These are phyloP conservation scores for Harpagus bidentatus DNA, from an alignment of 2,113 vertebrate genomes.

Conservation along the genomic window DNA sequence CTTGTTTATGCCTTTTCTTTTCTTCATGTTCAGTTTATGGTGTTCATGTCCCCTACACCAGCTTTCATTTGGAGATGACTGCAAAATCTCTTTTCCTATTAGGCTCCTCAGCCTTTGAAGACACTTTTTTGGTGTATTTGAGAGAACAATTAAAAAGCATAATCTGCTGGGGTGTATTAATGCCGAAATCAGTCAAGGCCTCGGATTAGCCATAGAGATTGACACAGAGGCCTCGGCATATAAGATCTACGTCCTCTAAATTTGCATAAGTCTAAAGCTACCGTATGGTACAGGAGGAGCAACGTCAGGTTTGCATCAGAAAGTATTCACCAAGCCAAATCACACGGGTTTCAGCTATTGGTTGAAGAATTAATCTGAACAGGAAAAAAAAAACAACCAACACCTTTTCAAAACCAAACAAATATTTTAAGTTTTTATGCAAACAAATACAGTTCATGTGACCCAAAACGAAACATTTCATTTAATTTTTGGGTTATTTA, in stretches of 20 bases:
- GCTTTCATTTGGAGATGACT: neutral
- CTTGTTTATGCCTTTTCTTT: neutral
- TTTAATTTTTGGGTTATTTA: neutral
- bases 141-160: neutral
- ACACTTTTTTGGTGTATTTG: neutral
- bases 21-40: neutral
- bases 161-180: neutral
- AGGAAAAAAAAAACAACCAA: neutral
- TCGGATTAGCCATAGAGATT: neutral
- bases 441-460: neutral
- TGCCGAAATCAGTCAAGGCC: neutral
- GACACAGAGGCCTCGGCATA: neutral
- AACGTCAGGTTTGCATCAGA: neutral
- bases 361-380: neutral
- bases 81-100: neutral
- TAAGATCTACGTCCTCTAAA: neutral
- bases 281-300: neutral
- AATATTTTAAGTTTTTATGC: neutral
- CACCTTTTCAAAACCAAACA: neutral
- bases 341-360: neutral
- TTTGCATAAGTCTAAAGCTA: neutral
- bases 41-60: neutral
- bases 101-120: neutral
- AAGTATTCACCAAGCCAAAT: neutral
- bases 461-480: neutral